Conservation (phyloP, 2,797 vertebrate species). For the Cyprinodon diabolis region DNA sequence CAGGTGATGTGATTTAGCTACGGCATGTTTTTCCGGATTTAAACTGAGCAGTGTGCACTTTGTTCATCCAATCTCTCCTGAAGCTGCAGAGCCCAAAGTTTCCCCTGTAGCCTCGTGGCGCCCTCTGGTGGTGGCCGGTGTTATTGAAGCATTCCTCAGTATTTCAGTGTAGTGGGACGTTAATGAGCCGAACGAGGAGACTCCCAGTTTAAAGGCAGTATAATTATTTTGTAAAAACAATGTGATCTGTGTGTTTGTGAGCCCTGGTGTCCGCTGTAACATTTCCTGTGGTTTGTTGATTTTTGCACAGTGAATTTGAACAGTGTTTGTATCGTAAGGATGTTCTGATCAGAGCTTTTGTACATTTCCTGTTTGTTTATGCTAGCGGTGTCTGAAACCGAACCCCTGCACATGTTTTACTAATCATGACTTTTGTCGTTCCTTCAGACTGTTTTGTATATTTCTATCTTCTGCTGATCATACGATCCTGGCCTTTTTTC, state of each 20-base stretch:
- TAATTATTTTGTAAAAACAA: constrained; percentile 23
- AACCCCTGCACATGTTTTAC: constrained; percentile 2
- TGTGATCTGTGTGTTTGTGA: constrained; percentile 44
- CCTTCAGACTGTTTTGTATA: constrained; percentile 62
- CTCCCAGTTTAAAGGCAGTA: not conserved
- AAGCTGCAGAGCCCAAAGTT: too few relatives aligned
- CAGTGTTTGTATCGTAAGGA: constrained; percentile 17
- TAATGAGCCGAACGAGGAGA: constrained; percentile 34
- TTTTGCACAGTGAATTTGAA: constrained; percentile 23
- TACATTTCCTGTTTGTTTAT: constrained; percentile 23
- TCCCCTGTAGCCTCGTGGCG: not conserved
- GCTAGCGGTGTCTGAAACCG: not conserved
- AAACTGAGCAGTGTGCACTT: not conserved
- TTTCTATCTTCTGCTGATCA: constrained; percentile 48
- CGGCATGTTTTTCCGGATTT: not conserved
- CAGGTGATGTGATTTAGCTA: too few relatives aligned
- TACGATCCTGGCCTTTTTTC: constrained; percentile 59
- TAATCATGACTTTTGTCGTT: constrained; percentile 8
- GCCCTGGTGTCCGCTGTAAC: constrained; percentile 38
- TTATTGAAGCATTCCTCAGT: accelerated
- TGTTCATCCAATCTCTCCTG: too few relatives aligned
- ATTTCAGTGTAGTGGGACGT: not conserved
- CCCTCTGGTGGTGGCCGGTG: constrained; percentile 35
- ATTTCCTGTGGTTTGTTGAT: constrained; percentile 25
- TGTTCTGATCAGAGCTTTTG: constrained; percentile 11